These are phyloP conservation scores for Heliconius himera DNA, from an alignment of 1,140 invertebrate species.

Conservation along the genomic window DNA sequence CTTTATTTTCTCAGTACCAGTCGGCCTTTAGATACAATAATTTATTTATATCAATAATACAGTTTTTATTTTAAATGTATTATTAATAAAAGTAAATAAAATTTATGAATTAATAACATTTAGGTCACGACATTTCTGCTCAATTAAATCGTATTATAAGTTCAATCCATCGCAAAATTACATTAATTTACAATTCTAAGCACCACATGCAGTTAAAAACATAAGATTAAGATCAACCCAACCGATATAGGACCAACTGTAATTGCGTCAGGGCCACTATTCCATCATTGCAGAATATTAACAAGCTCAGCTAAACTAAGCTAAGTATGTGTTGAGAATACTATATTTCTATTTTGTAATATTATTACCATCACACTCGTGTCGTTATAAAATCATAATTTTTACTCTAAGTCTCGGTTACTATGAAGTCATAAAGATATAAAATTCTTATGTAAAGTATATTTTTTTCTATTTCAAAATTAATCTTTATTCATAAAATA, in stretches of 20 bases:
- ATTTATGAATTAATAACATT: background rate
- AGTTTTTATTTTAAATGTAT: too few species aligned
- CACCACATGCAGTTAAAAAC: conserved; percentile 15
- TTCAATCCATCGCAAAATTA: conserved; percentile 17
- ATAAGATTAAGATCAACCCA: conserved; percentile 30
- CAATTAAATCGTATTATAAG: background rate
- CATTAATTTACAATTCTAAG: conserved; percentile 24
- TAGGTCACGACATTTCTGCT: background rate
- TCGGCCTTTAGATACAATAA: too few species aligned
- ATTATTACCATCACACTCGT: background rate
- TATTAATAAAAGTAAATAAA: too few species aligned
- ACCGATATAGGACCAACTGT: conserved; percentile 18
- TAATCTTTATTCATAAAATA: background rate
- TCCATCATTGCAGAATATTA: conserved; percentile 22
- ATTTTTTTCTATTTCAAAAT: background rate
- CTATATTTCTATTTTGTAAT: background rate
- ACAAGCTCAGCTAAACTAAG: background rate
- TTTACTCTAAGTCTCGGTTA: too few species aligned
- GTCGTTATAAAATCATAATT: background rate
- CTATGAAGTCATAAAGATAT: too few species aligned
- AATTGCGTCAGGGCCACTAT: conserved; percentile 21
- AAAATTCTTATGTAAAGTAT: too few species aligned
- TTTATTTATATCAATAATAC: too few species aligned
- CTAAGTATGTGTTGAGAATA: background rate
- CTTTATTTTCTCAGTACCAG: too few species aligned